phyloP scores from a whole-genome alignment of 2,113 vertebrate species.

The Urocolius indicus region DNA sequence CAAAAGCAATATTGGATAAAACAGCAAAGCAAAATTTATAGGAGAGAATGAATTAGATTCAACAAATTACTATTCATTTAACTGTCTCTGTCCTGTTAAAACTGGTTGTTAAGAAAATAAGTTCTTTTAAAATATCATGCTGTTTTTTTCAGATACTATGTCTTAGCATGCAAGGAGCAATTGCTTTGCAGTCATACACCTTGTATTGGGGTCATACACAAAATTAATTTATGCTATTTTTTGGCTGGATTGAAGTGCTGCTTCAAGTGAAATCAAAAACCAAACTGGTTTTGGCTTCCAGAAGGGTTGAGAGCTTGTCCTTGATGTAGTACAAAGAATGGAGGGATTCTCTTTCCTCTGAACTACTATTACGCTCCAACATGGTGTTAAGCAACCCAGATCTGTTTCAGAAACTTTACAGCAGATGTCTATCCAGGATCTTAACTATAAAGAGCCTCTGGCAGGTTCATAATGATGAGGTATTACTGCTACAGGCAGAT shows the following conservation, averaged over 20 bases:
- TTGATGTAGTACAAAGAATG: background rate
- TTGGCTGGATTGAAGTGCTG: background rate
- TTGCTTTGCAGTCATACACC: background rate
- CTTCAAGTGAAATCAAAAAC: background rate
- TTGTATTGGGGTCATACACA: background rate
- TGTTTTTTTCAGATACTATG: background rate
- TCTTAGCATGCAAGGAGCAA: background rate
- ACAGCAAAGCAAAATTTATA: background rate
- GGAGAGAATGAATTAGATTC: background rate
- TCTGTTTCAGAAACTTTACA: background rate
- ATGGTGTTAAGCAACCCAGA: background rate
- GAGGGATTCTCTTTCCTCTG: background rate
- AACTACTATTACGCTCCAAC: background rate
- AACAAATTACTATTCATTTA: background rate
- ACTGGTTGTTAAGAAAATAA: background rate
- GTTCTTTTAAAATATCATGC: background rate
- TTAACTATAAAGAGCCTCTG: background rate
- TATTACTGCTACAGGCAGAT: background rate
- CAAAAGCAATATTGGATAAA: background rate
- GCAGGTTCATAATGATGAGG: background rate
- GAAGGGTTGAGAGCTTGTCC: background rate
- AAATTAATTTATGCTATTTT: background rate
- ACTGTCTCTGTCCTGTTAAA: background rate
- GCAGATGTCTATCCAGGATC: background rate
- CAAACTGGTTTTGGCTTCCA: background rate